Conservation (phyloP, 2,113 vertebrate genomes). For the Aleadryas rufinucha region DNA sequence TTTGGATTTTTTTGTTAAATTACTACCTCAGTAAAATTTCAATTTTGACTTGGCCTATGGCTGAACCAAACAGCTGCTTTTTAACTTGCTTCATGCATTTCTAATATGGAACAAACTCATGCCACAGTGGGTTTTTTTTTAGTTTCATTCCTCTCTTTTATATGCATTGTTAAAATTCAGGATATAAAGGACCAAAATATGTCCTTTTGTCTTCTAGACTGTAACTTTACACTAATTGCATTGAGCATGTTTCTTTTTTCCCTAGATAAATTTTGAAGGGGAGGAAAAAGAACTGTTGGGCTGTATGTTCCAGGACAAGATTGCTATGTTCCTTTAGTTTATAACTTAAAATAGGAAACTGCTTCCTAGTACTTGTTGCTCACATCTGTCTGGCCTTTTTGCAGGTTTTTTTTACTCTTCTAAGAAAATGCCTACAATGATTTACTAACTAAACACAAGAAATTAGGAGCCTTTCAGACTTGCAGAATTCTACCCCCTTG, state of each 20-base stretch:
- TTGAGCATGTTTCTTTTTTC: constrained; percentile 58
- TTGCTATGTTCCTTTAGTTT: constrained; percentile 69
- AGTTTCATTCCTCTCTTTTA: background rate
- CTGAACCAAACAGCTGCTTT: background rate
- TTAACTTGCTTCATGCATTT: background rate
- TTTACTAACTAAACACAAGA: background rate
- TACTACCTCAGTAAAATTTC: background rate
- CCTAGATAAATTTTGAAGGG: constrained; percentile 87
- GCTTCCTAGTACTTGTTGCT: constrained; percentile 21
- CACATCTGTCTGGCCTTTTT: background rate
- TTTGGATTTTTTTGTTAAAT: background rate
- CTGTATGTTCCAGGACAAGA: constrained; percentile 89
- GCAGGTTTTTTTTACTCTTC: background rate
- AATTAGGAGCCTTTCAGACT: background rate
- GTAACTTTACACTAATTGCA: background rate
- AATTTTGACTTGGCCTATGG: background rate
- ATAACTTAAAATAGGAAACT: background rate
- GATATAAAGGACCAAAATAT: background rate
- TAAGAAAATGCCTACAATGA: background rate
- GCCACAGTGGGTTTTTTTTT: background rate
- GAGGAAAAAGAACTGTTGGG: constrained; percentile 81
- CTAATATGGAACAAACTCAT: background rate
- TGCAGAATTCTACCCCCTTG: background rate
- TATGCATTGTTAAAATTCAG: background rate
- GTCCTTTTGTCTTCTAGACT: background rate